Conservation (phyloP, 2,113 vertebrate species). For the Myiozetetes cayanensis region DNA sequence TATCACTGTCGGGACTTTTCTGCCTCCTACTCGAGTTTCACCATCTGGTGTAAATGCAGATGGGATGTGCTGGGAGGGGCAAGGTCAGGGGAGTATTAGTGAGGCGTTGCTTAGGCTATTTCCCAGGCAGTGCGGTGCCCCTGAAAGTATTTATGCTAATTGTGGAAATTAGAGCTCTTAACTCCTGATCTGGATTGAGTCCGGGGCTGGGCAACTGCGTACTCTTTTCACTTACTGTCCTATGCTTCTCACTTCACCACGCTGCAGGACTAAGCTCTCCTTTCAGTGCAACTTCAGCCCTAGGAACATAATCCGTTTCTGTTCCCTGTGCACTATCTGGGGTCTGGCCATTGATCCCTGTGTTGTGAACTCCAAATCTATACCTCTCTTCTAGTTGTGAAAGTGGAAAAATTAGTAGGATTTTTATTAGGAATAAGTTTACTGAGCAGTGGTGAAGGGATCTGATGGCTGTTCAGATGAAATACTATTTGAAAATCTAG, state of each 20-base stretch:
- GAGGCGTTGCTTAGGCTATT: conserved; percentile 3
- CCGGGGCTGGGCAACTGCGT: neutral
- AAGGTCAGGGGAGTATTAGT: neutral
- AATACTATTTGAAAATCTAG: neutral
- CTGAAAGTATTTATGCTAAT: conserved; percentile 3
- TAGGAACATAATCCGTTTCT: neutral
- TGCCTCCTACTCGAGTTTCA: conserved; percentile 11
- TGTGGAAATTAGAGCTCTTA: neutral
- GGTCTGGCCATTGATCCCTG: neutral
- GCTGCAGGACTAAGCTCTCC: neutral
- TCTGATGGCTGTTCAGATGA: neutral
- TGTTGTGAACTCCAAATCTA: neutral
- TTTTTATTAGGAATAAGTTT: neutral
- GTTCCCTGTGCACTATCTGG: neutral
- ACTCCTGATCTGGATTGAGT: neutral
- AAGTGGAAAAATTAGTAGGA: neutral
- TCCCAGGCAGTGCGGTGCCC: neutral
- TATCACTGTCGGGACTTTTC: neutral
- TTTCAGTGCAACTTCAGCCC: neutral
- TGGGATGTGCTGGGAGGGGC: conserved; percentile 44
- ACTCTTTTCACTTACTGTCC: neutral
- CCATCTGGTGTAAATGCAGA: neutral
- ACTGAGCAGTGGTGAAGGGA: neutral
- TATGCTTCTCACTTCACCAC: rapidly evolving
- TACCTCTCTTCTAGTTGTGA: neutral